Base-by-base conservation (phyloP, 2,888 invertebrate species). In the Ormia ochracea region DNA sequence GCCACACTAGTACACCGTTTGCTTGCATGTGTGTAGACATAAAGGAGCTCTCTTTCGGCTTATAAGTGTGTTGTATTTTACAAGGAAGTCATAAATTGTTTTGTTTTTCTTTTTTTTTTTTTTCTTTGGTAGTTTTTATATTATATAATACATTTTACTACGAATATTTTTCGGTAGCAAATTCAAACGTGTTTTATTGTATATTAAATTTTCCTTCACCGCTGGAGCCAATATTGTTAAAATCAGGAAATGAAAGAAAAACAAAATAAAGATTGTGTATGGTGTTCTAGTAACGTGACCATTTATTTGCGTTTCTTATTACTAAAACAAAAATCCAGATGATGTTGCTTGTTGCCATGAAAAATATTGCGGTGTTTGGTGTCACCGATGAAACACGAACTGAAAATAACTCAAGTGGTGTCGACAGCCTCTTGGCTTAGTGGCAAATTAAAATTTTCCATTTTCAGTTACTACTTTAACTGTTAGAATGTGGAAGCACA, bases 61-160 rank as follows among this genome's bases (percentile, higher is more conserved):
- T 36, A 69, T 72, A 41, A 65, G 52, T 59, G n/a, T n/a, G 50
- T 33, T 50, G 38, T 54, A 70, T 61, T 69, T 61, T 17, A 56
- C 59, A 50, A 82, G 84, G 84, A 84, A 84, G 84, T 84, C 82
- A 82, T 84, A 84, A 84, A 84, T 84, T 83, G 77, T 76, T n/a
- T n/a, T n/a, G n/a, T n/a, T n/a, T n/a, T n/a, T n/a, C n/a, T n/a
- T n/a, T n/a, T n/a, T n/a, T n/a, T n/a, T n/a, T n/a, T n/a, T n/a
- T n/a, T n/a, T 36, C 19, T 56, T 41, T 77, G 61, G 50, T 23
- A 41, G 41, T 72, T 72, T 61, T 52, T 58, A 21, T 14, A 50
- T 48, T 21, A 19, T 61, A 41, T 41, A 59, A 50, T 69, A 28
- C 50, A 36, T 69, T 59, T 14, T 21, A 38, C 14, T 38, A 12